Base-by-base conservation (phyloP, 2,113 vertebrate species). In the Ammodytes marinus region DNA sequence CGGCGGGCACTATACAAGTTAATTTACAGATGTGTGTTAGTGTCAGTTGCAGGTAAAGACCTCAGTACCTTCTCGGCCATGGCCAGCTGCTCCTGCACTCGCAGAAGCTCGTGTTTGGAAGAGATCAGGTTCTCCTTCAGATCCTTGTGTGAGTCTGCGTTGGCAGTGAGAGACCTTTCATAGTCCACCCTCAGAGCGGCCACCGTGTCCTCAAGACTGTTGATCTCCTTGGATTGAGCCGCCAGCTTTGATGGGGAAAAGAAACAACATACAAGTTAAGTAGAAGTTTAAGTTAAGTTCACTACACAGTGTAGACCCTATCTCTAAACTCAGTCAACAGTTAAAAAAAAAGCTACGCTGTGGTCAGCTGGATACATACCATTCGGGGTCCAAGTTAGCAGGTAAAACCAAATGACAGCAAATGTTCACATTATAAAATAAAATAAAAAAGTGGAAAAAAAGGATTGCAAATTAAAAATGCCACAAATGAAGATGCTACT, bases 31-130 rank as follows among this genome's bases (percentile, higher is more conserved):
- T 35, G 45, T 12, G 17, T 4, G 14, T 54, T 45, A 19, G 10
- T 39, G 15, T 70, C 15, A 43, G 12, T 27, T 35, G 37, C 14
- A 19, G 17, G 65, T 69, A 4, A 54, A 58, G 11, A 35, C 40
- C 5, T 55, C 19, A 27, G 61, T 84, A 99, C 98, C 98, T 99
- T 98, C 86, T 99, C 97, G 67, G 98, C 96, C 91, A 97, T 55
- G 50, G 93, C 79, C 13, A 99, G 94, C 88, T 99, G 97, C 79
- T 98, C 97, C 90, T 97, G 97, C 69, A 98, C 96, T 81, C 94
- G 95, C 53, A 99, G 96, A 5, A 99, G 94, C 40, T 99, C 96
- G 2, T 99, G 98, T 80, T 97, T 99, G 74, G 98, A 95, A 2
- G 95, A 92, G 15, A 95, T 94, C 47, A 99, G 95, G 90, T 95